These are phyloP conservation scores for Sacculina carcini DNA, from an alignment of 2,888 invertebrate species.

Conservation along the genomic window DNA sequence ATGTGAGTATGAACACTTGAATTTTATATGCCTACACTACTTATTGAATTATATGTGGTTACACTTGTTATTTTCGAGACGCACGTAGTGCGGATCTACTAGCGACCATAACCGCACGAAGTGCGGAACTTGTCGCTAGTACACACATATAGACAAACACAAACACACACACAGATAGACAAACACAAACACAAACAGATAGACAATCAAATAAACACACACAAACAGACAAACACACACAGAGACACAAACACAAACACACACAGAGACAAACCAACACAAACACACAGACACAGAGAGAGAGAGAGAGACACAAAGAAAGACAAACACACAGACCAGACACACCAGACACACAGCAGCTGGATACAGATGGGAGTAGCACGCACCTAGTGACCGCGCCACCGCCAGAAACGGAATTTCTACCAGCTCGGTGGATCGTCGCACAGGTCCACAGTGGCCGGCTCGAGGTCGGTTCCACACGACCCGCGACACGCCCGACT, in stretches of 20 bases:
- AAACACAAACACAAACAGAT: no score
- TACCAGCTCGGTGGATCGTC: conserved; percentile 67
- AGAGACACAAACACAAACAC: background rate
- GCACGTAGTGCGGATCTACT: no score
- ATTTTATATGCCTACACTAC: no score
- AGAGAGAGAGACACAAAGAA: background rate
- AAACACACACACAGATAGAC: no score
- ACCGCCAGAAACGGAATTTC: conserved; percentile 89
- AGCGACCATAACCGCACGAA: no score
- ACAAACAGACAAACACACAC: no score
- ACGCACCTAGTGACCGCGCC: conserved; percentile 57
- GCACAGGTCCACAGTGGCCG: conserved; percentile 60
- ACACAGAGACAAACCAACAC: conserved; percentile 3
- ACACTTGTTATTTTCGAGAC: no score
- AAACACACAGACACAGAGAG: background rate
- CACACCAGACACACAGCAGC: background rate
- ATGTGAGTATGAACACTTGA: no score
- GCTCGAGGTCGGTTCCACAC: conserved; percentile 84
- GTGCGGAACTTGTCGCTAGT: no score
- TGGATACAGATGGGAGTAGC: background rate
- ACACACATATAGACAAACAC: no score
- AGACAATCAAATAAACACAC: no score
- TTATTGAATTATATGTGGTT: no score
- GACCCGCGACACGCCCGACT: conserved; percentile 70
- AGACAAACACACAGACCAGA: background rate